Base-by-base conservation (phyloP, 2,888 invertebrate genomes). In the Drosophila macrothrix region DNA sequence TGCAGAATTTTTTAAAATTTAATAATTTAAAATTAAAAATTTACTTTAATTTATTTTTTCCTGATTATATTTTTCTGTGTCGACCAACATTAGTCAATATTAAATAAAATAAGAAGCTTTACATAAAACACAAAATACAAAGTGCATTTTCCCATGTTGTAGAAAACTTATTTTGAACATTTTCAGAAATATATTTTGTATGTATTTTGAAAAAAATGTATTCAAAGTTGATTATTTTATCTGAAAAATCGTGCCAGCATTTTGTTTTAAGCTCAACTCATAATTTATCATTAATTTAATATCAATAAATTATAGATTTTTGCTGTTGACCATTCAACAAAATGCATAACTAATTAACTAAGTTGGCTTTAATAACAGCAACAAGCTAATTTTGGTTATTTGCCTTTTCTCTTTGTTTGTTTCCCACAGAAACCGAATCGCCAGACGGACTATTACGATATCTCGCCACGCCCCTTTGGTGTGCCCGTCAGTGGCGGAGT, bases 401-500 rank as follows among this genome's bases (percentile, higher is more conserved):
- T 73, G n/a, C 31, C 54, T 55, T 65, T 41, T 56, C 43, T 39
- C 14, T 41, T 62, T 74, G 33, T 66, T 65, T 50, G 68, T 22
- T 80, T 81, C 76, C 74, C 90, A 60, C 84, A 92, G 87, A 92
- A 93, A 88, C 86, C 91, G 54, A 90, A 90, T 50, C 92, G 93
- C 62, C 92, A 90, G 67, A 82, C 92, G 61, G 93, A 93, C 60
- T 93, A 90, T 78, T 93, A 91, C 82, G 93, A 93, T 79, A 92
- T 93, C 61, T 93, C 93, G 74, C 93, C 93, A 67, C 91, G 93
- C 72, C 93, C 93, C 76, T 93, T 93, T 83, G 93, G 93, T 55
- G 84, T 83, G 67, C 91, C 83, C 52, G 79, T 73, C 28, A 64
- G 60, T 59, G 61, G 68, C 29, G 67, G 73, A 54, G 72, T n/a